phyloP scores from a whole-genome alignment of 2,113 vertebrate genomes.

The Otus sunia region DNA sequence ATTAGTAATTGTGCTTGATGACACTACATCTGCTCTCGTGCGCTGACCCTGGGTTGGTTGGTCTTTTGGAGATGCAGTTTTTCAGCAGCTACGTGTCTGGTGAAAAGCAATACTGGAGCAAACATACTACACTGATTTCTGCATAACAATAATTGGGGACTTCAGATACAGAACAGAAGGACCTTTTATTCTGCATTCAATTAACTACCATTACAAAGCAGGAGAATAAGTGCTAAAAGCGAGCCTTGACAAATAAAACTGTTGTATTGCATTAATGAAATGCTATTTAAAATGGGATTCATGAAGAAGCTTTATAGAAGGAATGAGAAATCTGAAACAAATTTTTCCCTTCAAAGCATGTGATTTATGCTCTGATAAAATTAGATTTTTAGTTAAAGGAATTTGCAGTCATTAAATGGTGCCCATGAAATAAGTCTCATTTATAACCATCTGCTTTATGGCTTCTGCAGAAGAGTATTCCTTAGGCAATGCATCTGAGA shows the following conservation, averaged over 20 bases:
- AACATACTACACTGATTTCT: not conserved
- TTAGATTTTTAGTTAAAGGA: conserved; percentile 78
- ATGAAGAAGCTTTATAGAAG: conserved; percentile 49
- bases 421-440: conserved; percentile 63
- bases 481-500: conserved; percentile 30
- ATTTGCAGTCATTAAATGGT: conserved; percentile 72
- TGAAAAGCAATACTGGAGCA: not conserved
- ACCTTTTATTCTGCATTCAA: conserved; percentile 30
- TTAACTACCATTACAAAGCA: conserved; percentile 27
- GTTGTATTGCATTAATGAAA: conserved; percentile 60
- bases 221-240: conserved; percentile 59
- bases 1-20: not conserved
- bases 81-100: not conserved
- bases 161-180: conserved; percentile 19
- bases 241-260: conserved; percentile 50
- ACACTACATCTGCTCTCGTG: accelerated
- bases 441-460: conserved; percentile 74
- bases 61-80: not conserved
- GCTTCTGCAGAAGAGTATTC: conserved; percentile 47
- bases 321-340: conserved; percentile 62
- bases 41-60: not conserved
- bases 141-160: conserved; percentile 26
- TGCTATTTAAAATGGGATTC: conserved; percentile 56
- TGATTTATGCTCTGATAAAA: conserved; percentile 73
- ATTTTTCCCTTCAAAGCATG: conserved; percentile 55